Percentiles rank a stretch among this genome's conserved stretches.
Conservation (phyloP, 2,888 invertebrate species). For the Callosobruchus maculatus region DNA sequence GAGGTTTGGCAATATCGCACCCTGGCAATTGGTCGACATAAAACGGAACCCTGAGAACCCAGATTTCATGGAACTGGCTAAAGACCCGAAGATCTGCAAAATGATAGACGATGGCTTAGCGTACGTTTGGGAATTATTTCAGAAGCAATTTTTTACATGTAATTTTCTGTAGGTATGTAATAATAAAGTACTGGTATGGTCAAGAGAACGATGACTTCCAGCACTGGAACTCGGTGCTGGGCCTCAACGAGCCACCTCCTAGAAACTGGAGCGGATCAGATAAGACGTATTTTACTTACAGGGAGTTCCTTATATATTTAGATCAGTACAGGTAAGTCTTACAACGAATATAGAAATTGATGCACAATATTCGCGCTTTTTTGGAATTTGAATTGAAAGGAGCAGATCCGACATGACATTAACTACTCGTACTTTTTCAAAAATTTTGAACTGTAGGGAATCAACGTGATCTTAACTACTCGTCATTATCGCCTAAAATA, state of each 20-base stretch:
- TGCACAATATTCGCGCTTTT: no score
- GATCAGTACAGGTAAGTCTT: constrained; percentile 53
- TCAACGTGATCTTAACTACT: no score
- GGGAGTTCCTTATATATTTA: constrained; percentile 64
- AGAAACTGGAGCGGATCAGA: constrained; percentile 69
- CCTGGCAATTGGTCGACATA: constrained; percentile 77
- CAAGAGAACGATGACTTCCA: constrained; percentile 69
- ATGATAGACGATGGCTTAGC: constrained; percentile 78
- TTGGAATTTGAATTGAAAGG: no score
- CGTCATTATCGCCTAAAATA: no score
- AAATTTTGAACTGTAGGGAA: no score
- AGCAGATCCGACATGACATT: no score
- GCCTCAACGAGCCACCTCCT: constrained; percentile 66
- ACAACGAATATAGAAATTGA: background rate
- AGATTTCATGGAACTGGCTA: constrained; percentile 67
- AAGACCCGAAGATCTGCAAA: constrained; percentile 65
- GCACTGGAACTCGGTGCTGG: constrained; percentile 67
- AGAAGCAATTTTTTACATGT: background rate
- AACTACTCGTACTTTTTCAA: no score
- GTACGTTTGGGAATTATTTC: constrained; percentile 50
- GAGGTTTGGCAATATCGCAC: constrained; percentile 74
- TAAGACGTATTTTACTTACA: constrained; percentile 67
- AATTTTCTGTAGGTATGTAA: constrained; percentile 60
- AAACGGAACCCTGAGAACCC: constrained; percentile 70
- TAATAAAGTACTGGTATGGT: constrained; percentile 74